phyloP scores from a whole-genome alignment of 2,113 vertebrate genomes.

The Crotalus viridis region DNA sequence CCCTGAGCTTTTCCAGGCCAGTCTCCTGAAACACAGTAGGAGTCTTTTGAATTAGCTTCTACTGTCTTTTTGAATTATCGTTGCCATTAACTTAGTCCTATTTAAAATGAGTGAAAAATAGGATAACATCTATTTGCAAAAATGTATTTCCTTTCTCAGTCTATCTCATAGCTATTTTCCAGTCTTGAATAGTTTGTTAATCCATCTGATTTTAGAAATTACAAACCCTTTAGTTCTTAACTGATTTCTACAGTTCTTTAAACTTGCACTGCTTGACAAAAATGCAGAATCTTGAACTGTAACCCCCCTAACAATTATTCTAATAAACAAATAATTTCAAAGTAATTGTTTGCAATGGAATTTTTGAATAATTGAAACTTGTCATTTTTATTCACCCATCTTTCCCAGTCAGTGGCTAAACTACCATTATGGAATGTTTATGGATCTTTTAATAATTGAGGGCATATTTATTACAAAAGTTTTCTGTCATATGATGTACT shows the following conservation, averaged over 20 bases:
- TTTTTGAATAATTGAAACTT: not conserved
- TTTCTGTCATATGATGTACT: not conserved
- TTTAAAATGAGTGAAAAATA: not conserved
- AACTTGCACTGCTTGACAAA: not conserved
- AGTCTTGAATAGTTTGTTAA: not conserved
- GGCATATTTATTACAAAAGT: not conserved
- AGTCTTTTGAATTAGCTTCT: constrained; percentile 33
- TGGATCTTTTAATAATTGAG: not conserved
- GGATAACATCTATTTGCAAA: not conserved
- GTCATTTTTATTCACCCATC: not conserved
- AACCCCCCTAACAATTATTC: not conserved
- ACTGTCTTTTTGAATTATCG: constrained; percentile 35
- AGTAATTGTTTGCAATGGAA: not conserved
- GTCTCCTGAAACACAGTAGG: constrained; percentile 24
- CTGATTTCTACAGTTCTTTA: not conserved
- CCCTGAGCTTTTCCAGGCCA: not conserved
- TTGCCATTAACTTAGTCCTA: constrained; percentile 23
- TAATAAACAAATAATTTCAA: not conserved
- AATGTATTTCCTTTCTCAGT: not conserved
- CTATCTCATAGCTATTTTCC: not conserved
- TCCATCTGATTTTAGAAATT: not conserved
- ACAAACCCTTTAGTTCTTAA: not conserved
- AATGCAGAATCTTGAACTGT: not conserved
- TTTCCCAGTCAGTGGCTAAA: not conserved
- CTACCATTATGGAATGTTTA: not conserved